Conservation (phyloP, 2,797 vertebrate genomes). For the Centroberyx gerrardi region DNA sequence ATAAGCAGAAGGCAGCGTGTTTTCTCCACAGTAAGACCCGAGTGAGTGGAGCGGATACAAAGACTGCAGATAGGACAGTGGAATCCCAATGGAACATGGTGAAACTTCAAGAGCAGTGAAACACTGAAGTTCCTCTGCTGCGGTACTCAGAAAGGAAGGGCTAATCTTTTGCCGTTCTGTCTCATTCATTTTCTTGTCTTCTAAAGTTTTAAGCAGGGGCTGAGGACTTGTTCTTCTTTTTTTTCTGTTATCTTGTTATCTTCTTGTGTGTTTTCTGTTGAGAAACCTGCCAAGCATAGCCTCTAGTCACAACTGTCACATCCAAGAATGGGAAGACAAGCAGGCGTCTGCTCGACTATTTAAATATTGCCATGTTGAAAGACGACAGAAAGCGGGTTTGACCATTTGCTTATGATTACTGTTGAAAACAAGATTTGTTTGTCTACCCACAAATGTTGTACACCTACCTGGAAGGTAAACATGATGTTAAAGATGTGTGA, state of each 20-base stretch:
- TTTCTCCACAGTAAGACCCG: not conserved
- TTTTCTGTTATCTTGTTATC: slow-evolving; percentile 61
- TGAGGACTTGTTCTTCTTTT: slow-evolving; percentile 40
- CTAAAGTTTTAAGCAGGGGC: slow-evolving; percentile 21
- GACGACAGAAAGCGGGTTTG: slow-evolving; percentile 41
- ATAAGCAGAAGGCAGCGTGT: not conserved
- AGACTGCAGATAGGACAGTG: slow-evolving; percentile 33
- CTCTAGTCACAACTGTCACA: slow-evolving; percentile 70
- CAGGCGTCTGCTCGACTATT: not conserved
- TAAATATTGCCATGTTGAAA: slow-evolving; percentile 44
- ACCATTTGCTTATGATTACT: slow-evolving; percentile 18
- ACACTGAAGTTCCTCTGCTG: not conserved
- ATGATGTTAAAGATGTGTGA: slow-evolving; percentile 31
- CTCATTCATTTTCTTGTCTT: slow-evolving; percentile 25
- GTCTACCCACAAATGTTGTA: slow-evolving; percentile 17
- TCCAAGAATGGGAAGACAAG: slow-evolving; percentile 33
- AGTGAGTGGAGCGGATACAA: slow-evolving; percentile 4
- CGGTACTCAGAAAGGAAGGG: slow-evolving; percentile 31
- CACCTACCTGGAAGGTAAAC: slow-evolving; percentile 16
- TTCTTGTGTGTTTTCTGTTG: slow-evolving; percentile 57
- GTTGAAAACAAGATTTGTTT: slow-evolving; percentile 6
- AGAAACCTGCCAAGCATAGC: slow-evolving; percentile 64
- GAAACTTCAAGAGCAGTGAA: slow-evolving; percentile 12
- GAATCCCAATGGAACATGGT: slow-evolving; percentile 18
- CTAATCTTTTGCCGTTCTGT: slow-evolving; percentile 27